Base-by-base conservation (phyloP, 2,797 vertebrate species). In the Clamator glandarius region DNA sequence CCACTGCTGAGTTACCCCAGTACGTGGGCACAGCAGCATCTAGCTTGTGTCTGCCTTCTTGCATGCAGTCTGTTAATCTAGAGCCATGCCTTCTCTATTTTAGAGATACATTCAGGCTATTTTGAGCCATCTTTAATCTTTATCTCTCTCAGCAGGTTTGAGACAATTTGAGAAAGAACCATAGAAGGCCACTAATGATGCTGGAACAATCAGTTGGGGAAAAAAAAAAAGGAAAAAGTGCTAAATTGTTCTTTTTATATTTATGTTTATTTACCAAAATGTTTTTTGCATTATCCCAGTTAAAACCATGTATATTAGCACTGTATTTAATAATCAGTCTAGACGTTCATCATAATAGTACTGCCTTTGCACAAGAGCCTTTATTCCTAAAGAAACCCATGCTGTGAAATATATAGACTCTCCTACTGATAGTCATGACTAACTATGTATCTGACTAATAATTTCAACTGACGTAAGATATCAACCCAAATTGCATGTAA, bases 261-360 rank as follows among this genome's bases (percentile, higher is more conserved):
- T 98, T 98, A 98, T 99, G 98, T 98, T 98, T 97, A 97, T 98
- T 97, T 98, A 98, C 98, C 98, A 98, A 98, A 98, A 98, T 96
- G 97, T 97, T 94, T 95, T 97, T 98, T 96, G 91, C 97, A 97
- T 97, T 98, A 98, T 98, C 97, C 97, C 97, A 97, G 95, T 97
- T 96, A 97, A 98, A 97, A 96, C 97, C 97, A 97, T 98, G 98
- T 98, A 98, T 97, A 98, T 98, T 97, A 98, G 98, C 98, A 98
- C 98, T 98, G 98, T 99, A 98, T 98, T 98, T 98, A 98, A 98
- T 98, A 98, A 96, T 96, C 98, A 95, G 95, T 94, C 97, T 97
- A 97, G 97, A 97, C 97, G 94, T 97, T 98, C 97, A 94, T 97
- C 96, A 94, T 98, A 97, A 97, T 98, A 98, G 97, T 98, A 97